phyloP scores from a whole-genome alignment of 2,888 invertebrate genomes.

The Octonoba sinensis region DNA sequence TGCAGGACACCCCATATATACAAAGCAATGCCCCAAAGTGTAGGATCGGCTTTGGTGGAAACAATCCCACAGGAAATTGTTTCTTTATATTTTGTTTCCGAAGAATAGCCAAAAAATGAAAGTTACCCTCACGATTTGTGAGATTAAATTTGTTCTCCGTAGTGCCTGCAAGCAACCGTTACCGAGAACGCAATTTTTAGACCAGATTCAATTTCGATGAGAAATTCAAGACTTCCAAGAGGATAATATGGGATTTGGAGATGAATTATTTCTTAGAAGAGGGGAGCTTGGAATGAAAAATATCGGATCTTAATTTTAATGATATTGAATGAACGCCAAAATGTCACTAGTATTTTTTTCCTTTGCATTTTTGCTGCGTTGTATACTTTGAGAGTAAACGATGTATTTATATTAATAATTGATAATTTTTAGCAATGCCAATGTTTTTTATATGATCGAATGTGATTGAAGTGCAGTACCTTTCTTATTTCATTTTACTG shows the following conservation, averaged over 20 bases:
- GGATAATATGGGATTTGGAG: conserved; percentile 16
- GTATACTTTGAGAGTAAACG: not conserved
- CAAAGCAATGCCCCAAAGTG: conserved; percentile 10
- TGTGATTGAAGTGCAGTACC: no score
- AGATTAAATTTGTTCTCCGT: conserved; percentile 62
- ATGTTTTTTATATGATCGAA: no score
- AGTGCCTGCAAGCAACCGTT: conserved; percentile 41
- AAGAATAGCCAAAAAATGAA: conserved; percentile 40
- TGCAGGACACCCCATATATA: conserved; percentile 8
- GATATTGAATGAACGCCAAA: conserved; percentile 41
- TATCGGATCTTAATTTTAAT: conserved; percentile 50
- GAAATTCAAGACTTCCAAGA: conserved; percentile 37
- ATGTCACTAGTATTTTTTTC: conserved; percentile 1
- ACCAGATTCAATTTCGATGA: conserved; percentile 44
- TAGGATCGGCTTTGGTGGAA: conserved; percentile 36
- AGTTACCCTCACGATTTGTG: conserved; percentile 57
- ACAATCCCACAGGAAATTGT: conserved; percentile 36
- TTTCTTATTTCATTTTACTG: no score
- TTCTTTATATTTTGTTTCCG: conserved; percentile 7
- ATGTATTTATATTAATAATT: no score
- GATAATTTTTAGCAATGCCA: no score
- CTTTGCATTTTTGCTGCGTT: not conserved
- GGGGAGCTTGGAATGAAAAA: conserved; percentile 9
- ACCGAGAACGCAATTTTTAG: conserved; percentile 42
- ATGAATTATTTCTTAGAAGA: conserved; percentile 21